Evolutionary conservation across 2,113 vertebrate species (phyloP).

Genomic region (Conger conger): DNA sequence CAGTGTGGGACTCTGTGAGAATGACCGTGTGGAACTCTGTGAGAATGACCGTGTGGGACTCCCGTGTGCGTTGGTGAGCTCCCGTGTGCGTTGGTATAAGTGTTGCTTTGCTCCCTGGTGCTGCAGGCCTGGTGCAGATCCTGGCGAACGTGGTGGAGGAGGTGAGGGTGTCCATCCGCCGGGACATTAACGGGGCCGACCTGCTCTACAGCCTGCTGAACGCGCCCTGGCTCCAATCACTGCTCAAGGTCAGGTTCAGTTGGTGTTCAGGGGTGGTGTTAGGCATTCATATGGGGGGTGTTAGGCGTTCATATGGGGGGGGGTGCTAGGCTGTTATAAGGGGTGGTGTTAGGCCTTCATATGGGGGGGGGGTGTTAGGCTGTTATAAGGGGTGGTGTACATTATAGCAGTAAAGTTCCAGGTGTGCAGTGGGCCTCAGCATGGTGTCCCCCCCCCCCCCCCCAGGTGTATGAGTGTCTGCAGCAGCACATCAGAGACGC

Average conservation of each 20-base stretch:
- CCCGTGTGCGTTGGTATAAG: not conserved
- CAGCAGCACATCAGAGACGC: slow-evolving; percentile 71
- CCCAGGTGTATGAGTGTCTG: slow-evolving; percentile 86
- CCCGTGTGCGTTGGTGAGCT: too few relatives aligned
- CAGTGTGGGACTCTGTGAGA: slow-evolving; percentile 22
- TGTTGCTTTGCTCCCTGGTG: not conserved
- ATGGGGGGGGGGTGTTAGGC: too few relatives aligned
- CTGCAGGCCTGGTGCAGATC: slow-evolving; percentile 70
- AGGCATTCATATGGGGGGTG: too few relatives aligned
- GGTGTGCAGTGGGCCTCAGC: not conserved
- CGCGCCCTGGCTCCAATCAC: slow-evolving; percentile 80
- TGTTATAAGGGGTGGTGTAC: too few relatives aligned
- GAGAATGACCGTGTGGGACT: too few relatives aligned
- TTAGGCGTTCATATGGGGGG: too few relatives aligned
- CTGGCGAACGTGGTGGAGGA: slow-evolving; percentile 77
- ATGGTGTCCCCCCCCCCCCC: not conserved
- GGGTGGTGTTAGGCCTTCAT: too few relatives aligned
- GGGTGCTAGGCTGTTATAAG: too few relatives aligned
- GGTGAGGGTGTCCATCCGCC: slow-evolving; percentile 71
- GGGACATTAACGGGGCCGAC: slow-evolving; percentile 71
- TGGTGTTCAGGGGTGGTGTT: not conserved
- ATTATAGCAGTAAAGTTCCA: too few relatives aligned
- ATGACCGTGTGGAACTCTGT: not conserved
- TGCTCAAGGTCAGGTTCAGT: slow-evolving; percentile 85
- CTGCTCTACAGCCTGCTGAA: slow-evolving; percentile 82